Conservation (phyloP, 2,797 vertebrate genomes). For the Myotis planiceps region DNA sequence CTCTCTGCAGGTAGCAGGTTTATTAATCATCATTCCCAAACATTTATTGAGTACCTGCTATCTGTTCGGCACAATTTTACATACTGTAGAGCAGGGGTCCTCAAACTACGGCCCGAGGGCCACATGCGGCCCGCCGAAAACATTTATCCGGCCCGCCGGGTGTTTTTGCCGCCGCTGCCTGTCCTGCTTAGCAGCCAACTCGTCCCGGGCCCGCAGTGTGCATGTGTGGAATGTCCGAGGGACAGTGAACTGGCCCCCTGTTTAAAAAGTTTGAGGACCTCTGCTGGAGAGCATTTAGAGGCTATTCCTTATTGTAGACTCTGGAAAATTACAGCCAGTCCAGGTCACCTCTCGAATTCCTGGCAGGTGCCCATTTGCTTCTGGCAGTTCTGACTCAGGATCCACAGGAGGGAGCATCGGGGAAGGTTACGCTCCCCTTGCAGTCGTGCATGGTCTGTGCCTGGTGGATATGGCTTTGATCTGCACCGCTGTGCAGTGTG, state of each 20-base stretch:
- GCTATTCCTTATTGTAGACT: neutral
- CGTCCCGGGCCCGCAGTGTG: too few species aligned
- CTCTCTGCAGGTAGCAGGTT: neutral
- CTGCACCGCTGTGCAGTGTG: neutral
- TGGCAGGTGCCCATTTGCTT: neutral
- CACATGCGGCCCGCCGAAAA: too few species aligned
- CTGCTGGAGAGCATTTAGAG: neutral
- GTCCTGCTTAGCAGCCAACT: too few species aligned
- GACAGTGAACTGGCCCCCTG: too few species aligned
- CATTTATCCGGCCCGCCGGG: too few species aligned
- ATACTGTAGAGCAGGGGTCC: neutral
- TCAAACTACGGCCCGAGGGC: too few species aligned
- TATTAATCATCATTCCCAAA: neutral
- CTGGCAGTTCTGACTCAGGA: neutral
- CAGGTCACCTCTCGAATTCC: neutral
- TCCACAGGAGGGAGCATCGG: neutral
- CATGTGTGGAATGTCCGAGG: too few species aligned
- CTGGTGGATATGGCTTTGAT: neutral
- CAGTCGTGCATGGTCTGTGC: neutral
- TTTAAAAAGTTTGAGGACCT: too few species aligned
- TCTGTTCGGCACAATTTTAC: neutral
- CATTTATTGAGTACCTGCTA: neutral
- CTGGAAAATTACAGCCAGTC: slow-evolving; percentile 53
- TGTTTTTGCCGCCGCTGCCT: too few species aligned
- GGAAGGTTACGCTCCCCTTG: neutral